Evolutionary conservation across 1,140 invertebrate genomes (phyloP).

Genomic region (Heliconius melpomene): DNA sequence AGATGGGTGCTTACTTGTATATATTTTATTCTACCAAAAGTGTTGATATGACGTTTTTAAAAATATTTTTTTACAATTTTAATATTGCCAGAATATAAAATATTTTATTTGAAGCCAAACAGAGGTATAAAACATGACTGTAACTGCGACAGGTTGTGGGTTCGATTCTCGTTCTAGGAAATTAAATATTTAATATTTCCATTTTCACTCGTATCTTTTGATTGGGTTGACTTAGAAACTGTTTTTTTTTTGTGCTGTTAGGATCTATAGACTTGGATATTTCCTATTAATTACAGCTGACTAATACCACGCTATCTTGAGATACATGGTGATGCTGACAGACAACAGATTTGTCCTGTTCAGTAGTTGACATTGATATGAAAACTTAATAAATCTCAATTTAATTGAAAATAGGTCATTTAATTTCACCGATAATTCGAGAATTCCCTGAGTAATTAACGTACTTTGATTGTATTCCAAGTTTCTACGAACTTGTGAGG

Average conservation of each 20-base stretch:
- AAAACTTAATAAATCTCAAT: background rate
- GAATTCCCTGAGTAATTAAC: constrained; percentile 11
- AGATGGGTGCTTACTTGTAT: background rate
- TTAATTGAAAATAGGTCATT: constrained; percentile 9
- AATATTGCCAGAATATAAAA: background rate
- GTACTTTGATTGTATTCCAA: constrained; percentile 5
- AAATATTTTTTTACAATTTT: background rate
- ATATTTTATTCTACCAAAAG: background rate
- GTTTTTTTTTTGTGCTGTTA: too few species aligned
- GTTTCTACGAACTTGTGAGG: background rate
- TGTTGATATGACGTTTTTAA: background rate
- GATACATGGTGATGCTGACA: too few species aligned
- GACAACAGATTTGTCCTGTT: background rate
- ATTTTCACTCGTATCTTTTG: background rate
- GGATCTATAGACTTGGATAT: too few species aligned
- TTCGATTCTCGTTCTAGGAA: background rate
- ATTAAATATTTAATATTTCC: background rate
- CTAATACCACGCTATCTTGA: too few species aligned
- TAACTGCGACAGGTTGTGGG: background rate
- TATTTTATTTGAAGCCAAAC: too few species aligned
- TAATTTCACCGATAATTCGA: constrained; percentile 4
- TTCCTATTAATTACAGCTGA: too few species aligned
- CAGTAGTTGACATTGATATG: too few species aligned
- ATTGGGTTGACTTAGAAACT: too few species aligned
- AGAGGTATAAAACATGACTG: background rate